phyloP scores from a whole-genome alignment of 2,113 vertebrate genomes.

The Physeter macrocephalus region DNA sequence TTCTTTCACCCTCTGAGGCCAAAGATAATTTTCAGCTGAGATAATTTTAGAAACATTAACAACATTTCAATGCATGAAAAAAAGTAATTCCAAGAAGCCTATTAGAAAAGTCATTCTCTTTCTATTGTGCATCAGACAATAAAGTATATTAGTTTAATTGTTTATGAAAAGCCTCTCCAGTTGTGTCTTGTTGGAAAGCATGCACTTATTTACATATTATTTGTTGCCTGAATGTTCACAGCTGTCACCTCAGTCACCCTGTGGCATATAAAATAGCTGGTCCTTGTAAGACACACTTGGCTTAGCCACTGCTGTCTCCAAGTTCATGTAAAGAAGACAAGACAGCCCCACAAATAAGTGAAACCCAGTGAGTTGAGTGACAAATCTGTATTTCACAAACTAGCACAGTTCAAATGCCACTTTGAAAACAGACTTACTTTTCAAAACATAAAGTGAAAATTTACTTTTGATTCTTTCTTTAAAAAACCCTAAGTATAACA shows the following conservation, averaged over 20 bases:
- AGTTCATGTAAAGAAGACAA: neutral
- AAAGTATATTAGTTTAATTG: neutral
- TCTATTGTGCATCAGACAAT: neutral
- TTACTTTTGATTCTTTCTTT: neutral
- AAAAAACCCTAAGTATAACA: neutral
- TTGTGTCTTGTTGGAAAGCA: neutral
- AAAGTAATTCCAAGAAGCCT: neutral
- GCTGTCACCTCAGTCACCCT: neutral
- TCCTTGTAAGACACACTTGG: neutral
- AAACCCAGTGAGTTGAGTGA: neutral
- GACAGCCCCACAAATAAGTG: neutral
- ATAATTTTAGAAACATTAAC: conserved; percentile 27
- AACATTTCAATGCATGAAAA: neutral
- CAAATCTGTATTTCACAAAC: neutral
- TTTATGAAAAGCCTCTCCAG: neutral
- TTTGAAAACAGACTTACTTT: neutral
- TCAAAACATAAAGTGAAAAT: neutral
- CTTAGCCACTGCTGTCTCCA: neutral
- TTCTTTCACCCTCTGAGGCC: neutral
- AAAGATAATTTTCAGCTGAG: conserved; percentile 3
- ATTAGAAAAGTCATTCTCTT: neutral
- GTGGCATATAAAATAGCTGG: neutral
- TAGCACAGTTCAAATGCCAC: neutral
- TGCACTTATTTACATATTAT: neutral
- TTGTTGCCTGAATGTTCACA: neutral